Percentiles rank a stretch among this genome's conserved stretches.
Conservation (phyloP, 2,113 vertebrate genomes). For the Anseranas semipalmata region DNA sequence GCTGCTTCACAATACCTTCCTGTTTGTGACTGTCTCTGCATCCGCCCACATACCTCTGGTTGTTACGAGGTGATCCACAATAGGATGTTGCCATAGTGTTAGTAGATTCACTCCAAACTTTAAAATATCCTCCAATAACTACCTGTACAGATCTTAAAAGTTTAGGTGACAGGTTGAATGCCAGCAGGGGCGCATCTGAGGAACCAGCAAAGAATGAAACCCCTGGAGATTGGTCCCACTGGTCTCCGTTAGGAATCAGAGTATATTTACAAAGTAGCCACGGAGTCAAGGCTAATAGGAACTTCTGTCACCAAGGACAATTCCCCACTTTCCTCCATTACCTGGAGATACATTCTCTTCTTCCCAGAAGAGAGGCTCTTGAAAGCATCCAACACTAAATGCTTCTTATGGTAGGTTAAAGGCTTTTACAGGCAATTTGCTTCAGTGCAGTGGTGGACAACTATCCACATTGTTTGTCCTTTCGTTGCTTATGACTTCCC, state of each 20-base stretch:
- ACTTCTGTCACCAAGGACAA: background rate
- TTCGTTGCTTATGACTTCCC: conserved; percentile 61
- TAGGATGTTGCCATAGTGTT: background rate
- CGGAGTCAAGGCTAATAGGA: conserved; percentile 1
- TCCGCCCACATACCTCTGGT: background rate
- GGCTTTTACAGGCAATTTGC: conserved; percentile 64
- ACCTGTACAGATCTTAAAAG: background rate
- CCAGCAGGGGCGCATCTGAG: background rate
- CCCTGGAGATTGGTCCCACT: background rate
- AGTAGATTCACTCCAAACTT: background rate
- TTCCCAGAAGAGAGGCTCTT: conserved; percentile 62
- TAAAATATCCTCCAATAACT: background rate
- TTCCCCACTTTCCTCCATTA: conserved; percentile 50
- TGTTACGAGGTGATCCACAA: background rate
- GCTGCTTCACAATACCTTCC: rapidly evolving
- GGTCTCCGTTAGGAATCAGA: background rate
- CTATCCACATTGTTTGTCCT: conserved; percentile 17
- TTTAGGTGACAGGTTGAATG: background rate
- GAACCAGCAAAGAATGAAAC: background rate
- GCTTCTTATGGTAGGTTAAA: conserved; percentile 50
- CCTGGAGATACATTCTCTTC: conserved; percentile 37
- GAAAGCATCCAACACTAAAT: conserved; percentile 66
- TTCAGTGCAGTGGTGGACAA: conserved; percentile 21
- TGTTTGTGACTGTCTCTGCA: background rate
- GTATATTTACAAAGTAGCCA: background rate